phyloP scores from a whole-genome alignment of 2,113 vertebrate genomes.

The Turnix velox region DNA sequence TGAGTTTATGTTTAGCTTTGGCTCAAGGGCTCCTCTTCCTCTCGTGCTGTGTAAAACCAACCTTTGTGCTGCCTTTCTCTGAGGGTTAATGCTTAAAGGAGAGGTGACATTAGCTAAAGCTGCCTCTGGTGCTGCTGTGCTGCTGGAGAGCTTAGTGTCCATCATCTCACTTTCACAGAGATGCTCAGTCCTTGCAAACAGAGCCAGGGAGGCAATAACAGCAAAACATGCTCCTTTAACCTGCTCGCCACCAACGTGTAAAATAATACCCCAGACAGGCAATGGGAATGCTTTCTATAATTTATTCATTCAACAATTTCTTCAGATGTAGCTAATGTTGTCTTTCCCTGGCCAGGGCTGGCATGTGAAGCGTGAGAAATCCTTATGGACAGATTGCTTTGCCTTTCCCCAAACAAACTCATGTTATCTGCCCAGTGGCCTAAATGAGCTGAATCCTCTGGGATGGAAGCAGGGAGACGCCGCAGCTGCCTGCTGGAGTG shows the following conservation, averaged over 20 bases:
- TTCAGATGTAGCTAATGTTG: conserved; percentile 59
- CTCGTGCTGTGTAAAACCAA: not conserved
- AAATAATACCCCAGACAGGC: conserved; percentile 55
- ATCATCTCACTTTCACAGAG: conserved; percentile 30
- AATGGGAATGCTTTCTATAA: conserved; percentile 58
- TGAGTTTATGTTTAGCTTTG: not conserved
- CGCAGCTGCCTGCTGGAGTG: not conserved
- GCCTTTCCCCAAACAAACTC: conserved; percentile 45
- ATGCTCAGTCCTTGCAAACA: not conserved
- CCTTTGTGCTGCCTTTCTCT: not conserved
- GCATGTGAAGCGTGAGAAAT: conserved; percentile 59
- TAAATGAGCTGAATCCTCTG: conserved; percentile 20
- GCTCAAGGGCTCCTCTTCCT: not conserved
- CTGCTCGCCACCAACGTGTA: not conserved
- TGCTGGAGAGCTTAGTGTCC: not conserved
- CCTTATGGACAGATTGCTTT: conserved; percentile 66
- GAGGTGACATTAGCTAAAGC: not conserved
- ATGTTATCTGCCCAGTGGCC: conserved; percentile 28
- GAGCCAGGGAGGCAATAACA: not conserved
- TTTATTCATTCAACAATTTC: conserved; percentile 65
- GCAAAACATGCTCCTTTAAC: conserved; percentile 60
- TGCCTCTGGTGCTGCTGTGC: not conserved
- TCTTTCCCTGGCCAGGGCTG: conserved; percentile 46
- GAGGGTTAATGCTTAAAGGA: not conserved
- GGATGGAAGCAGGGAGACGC: not conserved